Evolutionary conservation across 2,888 invertebrate species (phyloP), one percentile per base, ranked within the genome.

Genomic region (Melinaea marsaeus): DNA sequence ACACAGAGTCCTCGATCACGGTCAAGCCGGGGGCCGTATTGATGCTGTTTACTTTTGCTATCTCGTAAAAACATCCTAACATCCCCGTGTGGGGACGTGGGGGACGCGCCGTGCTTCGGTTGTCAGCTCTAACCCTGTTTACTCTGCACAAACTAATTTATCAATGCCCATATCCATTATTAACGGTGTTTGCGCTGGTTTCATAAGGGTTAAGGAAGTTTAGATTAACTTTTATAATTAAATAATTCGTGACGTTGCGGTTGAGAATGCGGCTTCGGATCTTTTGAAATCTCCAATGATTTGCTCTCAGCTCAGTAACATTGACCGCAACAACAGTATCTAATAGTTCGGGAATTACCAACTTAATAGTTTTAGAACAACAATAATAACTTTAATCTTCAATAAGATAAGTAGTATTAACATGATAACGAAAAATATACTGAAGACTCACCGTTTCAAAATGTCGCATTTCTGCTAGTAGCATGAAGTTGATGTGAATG

Each of bases 381-480:
- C 11, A 9, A 37, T 37, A 7, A 37, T 37, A 6, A 37, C 7
- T 1, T 37, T 37, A 1, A 37, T 37, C 4, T 37, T 37, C 5
- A 6, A 37, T 2, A 1, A 42, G 9, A 9, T 0, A 42, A 9
- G 9, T 42, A 22, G 22, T 9, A 42, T 42, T 42, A 42, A 9
- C 42, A 42, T 42, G 42, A 42, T 3, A 42, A 42, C 2, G 11
- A 42, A 42, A 42, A 6, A 42, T 42, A 42, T 42, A 42, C 56
- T 45, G 58, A 57, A 34, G n/a, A 65, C 88, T 89, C 83, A 94
- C 94, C 94, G 93, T 90, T 83, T 94, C 94, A 79, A 95, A 94
- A 77, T 91, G 88, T 65, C 82, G 86, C 69, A 94, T 91, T 74
- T 94, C 92, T 9, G 92, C 92, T 74, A 93, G 85, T 70, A 95